Percentiles rank a stretch among this genome's conserved stretches.
Evolutionary conservation across 2,888 invertebrate genomes (phyloP).

Genomic region (Ctenicera cuprea): DNA sequence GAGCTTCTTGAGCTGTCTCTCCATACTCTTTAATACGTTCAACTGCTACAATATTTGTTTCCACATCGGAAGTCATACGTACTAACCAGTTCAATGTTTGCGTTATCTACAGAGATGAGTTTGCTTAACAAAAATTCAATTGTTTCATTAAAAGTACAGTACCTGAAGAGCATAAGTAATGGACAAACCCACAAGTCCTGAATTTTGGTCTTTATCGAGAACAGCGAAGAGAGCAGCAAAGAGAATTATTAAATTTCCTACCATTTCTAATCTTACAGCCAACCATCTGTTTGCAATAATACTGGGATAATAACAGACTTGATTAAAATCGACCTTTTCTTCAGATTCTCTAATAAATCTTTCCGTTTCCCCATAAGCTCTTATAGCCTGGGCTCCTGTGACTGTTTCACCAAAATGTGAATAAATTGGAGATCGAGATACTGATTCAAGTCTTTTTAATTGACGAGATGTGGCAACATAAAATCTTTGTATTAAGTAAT

Average conservation of each 20-base stretch:
- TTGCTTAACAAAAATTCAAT: neutral
- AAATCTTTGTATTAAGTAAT: slow-evolving; percentile 93
- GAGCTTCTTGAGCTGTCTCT: slow-evolving; percentile 88
- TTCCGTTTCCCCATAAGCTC: slow-evolving; percentile 88
- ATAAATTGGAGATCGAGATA: slow-evolving; percentile 96
- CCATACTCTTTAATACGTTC: slow-evolving; percentile 98
- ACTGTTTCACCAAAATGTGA: slow-evolving; percentile 98
- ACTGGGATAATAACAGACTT: slow-evolving; percentile 94
- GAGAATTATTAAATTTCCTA: slow-evolving; percentile 96
- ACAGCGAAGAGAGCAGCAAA: slow-evolving; percentile 96
- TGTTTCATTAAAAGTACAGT: neutral
- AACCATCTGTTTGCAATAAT: slow-evolving; percentile 97
- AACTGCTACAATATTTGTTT: slow-evolving; percentile 97
- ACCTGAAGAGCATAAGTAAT: slow-evolving; percentile 92
- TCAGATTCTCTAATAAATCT: slow-evolving; percentile 94
- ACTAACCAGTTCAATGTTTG: slow-evolving; percentile 98
- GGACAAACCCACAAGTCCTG: slow-evolving; percentile 92
- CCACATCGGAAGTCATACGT: slow-evolving; percentile 96
- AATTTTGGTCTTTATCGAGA: slow-evolving; percentile 81
- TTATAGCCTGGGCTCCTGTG: slow-evolving; percentile 88
- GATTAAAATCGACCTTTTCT: slow-evolving; percentile 92
- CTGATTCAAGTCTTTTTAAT: slow-evolving; percentile 93
- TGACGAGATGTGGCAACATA: slow-evolving; percentile 96
- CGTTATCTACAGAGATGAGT: slow-evolving; percentile 81
- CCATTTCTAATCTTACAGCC: slow-evolving; percentile 95